Conservation (phyloP, 1,140 invertebrate genomes). For the Bicyclus anynana region DNA sequence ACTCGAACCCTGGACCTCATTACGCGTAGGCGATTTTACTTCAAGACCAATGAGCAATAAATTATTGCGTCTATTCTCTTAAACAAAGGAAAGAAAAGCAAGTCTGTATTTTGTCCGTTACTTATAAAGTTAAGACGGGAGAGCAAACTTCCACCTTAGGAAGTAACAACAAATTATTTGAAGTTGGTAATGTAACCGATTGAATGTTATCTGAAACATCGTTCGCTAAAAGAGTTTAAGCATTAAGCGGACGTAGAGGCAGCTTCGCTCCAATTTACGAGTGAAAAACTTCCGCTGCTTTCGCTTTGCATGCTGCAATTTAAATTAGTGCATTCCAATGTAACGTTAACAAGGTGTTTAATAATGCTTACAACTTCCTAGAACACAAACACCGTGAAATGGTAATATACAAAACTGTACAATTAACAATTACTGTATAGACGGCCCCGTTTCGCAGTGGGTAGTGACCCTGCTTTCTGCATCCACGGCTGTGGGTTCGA, state of each 20-base stretch:
- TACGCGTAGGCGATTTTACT: too few species aligned
- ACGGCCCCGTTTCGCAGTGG: too few species aligned
- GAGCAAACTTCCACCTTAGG: neutral
- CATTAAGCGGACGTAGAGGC: neutral
- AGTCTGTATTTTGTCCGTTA: neutral
- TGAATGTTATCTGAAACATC: neutral
- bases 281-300: constrained; percentile 1
- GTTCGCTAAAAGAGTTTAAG: neutral
- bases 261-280: constrained; percentile 1
- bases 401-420: too few species aligned
- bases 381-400: neutral
- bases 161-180: neutral
- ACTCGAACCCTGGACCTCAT: too few species aligned
- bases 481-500: too few species aligned
- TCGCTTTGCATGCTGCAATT: neutral
- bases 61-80: neutral
- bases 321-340: neutral
- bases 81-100: neutral
- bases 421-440: too few species aligned
- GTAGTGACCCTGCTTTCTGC: too few species aligned
- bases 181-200: neutral
- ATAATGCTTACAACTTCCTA: neutral
- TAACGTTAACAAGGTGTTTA: neutral
- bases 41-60: too few species aligned
- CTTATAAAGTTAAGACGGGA: neutral